Evolutionary conservation across 2,888 invertebrate species (phyloP).

Genomic region (Hemaris fuciformis): DNA sequence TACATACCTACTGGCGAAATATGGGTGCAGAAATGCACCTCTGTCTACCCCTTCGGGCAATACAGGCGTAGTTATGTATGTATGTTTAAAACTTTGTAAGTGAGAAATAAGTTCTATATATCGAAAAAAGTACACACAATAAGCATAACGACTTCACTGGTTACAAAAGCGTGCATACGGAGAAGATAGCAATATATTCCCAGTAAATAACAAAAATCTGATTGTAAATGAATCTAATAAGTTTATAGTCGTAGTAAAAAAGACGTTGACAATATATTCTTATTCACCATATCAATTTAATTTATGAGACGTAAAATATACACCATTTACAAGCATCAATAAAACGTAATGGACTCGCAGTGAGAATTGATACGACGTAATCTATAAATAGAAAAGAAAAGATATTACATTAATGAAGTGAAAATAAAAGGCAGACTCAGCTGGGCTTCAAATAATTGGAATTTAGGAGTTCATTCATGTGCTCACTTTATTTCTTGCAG

Average conservation of each 20-base stretch:
- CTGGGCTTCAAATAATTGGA: neutral
- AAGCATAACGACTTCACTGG: too few relatives aligned
- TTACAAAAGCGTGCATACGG: too few relatives aligned
- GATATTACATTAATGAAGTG: neutral
- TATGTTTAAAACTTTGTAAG: too few relatives aligned
- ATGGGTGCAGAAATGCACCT: too few relatives aligned
- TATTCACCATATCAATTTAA: slow-evolving; percentile 4
- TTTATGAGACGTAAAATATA: neutral
- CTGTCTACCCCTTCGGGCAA: too few relatives aligned
- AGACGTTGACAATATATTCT: neutral
- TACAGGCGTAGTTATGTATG: too few relatives aligned
- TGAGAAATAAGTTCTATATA: too few relatives aligned
- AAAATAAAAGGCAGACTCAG: neutral
- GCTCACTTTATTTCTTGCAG: too few relatives aligned
- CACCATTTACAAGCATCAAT: neutral
- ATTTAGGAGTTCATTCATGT: neutral
- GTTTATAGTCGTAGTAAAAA: neutral
- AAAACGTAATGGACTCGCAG: slow-evolving; percentile 3
- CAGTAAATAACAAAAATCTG: too few relatives aligned
- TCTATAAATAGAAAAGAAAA: neutral
- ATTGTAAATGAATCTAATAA: neutral
- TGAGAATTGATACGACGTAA: neutral
- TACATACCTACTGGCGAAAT: too few relatives aligned
- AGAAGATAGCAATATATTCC: too few relatives aligned
- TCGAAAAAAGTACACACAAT: too few relatives aligned